Evolutionary conservation across 2,113 vertebrate genomes (phyloP), one percentile per base, ranked within the genome.

Genomic region (Lagopus leucura): DNA sequence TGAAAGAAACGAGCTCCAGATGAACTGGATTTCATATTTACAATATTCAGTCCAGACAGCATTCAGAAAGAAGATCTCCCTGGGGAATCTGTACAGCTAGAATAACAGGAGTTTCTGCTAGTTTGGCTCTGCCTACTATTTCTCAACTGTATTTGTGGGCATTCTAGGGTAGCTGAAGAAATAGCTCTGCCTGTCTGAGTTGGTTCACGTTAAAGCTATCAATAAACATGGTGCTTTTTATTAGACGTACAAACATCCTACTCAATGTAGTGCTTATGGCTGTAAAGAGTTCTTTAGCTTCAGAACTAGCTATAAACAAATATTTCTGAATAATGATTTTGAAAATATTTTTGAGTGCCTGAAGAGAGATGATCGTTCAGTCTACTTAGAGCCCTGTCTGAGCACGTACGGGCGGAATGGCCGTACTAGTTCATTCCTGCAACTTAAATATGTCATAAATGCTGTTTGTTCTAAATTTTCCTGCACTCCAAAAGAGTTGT

Each of bases 81-180:
- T 14, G 16, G 22, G 10, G 34, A 55, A 36, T 60, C 11, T 2
- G 6, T 22, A 22, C 13, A 63, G 27, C 22, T 17, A 15, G 43
- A 57, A 2, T 17, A 61, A 13, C 2, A 1, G 25, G 32, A 21
- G 10, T 27, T 92, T 57, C 58, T 76, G n/a, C 19, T 21, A 6
- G 4, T 64, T 58, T 50, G 58, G 4, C 54, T 60, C 82, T 79
- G 9, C 18, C n/a, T 40, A 3, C 15, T 38, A 13, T 77, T 86
- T 83, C 34, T 63, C 2, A 1, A 2, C 4, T 4, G 1, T n/a
- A 0, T 78, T 70, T 54, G 2, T n/a, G 12, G 57, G 10, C 1
- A 2, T 27, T 74, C 19, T 32, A 6, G 16, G 7, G 15, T 32
- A 12, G 2, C n/a, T 82, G 78, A 60, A 82, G 52, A 8, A 9